Evolutionary conservation across 2,797 vertebrate genomes (phyloP).

Genomic region (Lutra lutra): DNA sequence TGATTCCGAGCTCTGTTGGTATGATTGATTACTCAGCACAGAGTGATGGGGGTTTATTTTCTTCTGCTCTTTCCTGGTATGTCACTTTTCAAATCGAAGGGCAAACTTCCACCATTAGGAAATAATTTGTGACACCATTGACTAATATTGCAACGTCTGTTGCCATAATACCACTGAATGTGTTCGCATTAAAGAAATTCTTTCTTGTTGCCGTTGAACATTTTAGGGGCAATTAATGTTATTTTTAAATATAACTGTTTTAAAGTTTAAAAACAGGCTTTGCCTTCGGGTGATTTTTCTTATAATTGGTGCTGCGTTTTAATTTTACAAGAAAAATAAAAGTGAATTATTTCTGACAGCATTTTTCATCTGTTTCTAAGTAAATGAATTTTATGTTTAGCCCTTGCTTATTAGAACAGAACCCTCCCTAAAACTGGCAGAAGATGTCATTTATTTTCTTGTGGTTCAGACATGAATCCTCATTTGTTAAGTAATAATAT

Average conservation of each 20-base stretch:
- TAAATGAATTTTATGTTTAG: constrained; percentile 21
- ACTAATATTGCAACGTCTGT: background rate
- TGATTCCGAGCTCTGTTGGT: background rate
- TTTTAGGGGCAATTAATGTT: constrained; percentile 65
- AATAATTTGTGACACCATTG: background rate
- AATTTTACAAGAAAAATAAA: constrained; percentile 70
- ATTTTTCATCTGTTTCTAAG: constrained; percentile 49
- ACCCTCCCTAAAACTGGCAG: constrained; percentile 30
- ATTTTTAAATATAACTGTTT: constrained; percentile 70
- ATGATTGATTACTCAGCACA: background rate
- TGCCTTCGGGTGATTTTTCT: constrained; percentile 55
- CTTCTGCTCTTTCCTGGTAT: background rate
- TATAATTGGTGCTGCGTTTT: constrained; percentile 48
- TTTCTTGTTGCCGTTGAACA: constrained; percentile 26
- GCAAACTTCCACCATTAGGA: background rate
- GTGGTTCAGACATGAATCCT: constrained; percentile 16
- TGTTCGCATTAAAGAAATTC: constrained; percentile 19
- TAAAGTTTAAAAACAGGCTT: constrained; percentile 64
- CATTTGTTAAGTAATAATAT: constrained; percentile 31
- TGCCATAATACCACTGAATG: background rate
- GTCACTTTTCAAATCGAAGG: constrained; percentile 24
- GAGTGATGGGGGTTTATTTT: background rate
- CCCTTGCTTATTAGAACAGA: constrained; percentile 48
- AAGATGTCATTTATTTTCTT: constrained; percentile 45
- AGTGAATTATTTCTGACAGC: constrained; percentile 52